Evolutionary conservation across 2,797 vertebrate genomes (phyloP).

Genomic region (Clarias laeviceps): DNA sequence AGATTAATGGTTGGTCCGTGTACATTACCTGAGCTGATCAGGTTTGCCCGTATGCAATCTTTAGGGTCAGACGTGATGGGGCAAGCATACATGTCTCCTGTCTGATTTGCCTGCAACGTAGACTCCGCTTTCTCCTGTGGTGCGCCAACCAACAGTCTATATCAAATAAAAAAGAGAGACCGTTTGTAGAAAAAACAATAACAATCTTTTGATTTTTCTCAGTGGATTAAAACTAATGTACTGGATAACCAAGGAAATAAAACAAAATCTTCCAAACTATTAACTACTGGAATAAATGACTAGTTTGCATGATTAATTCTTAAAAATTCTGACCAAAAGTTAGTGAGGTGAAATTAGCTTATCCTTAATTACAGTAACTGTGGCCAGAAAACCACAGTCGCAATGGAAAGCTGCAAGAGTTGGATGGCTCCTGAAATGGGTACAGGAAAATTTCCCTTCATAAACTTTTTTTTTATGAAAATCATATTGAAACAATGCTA

Average conservation of each 20-base stretch:
- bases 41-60: constrained; percentile 82
- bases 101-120: constrained; percentile 73
- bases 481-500: not conserved
- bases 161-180: constrained; percentile 10
- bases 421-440: not conserved
- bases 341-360: not conserved
- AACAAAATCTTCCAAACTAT: not conserved
- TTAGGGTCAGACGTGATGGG: constrained; percentile 71
- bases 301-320: not conserved
- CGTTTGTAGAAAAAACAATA: not conserved
- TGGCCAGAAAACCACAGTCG: not conserved
- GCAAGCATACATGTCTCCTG: constrained; percentile 86
- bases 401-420: not conserved
- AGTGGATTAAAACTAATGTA: not conserved
- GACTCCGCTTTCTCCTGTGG: constrained; percentile 77
- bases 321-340: not conserved
- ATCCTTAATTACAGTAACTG: not conserved
- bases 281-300: not conserved
- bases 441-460: not conserved
- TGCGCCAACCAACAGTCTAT: constrained; percentile 86
- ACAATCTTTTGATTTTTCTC: not conserved
- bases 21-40: constrained; percentile 77
- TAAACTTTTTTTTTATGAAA: not conserved
- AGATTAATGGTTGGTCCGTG: not conserved
- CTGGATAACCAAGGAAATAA: not conserved